Evolutionary conservation across 1,140 invertebrate genomes (phyloP), one percentile per base, ranked within the genome.

Genomic region (Zaprionus ornatus): DNA sequence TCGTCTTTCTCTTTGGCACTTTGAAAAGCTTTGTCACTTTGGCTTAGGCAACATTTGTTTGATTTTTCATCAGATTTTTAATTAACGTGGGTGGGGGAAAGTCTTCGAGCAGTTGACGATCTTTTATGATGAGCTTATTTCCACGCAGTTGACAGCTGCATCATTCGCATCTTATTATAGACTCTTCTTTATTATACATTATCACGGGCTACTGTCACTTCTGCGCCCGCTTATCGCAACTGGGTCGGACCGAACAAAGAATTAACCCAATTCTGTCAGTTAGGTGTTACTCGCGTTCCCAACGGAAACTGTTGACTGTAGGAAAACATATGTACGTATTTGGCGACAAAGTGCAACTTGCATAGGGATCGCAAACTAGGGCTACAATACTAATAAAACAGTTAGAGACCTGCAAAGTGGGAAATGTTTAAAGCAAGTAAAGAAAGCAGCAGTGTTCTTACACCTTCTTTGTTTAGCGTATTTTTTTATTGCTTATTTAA

Each of bases 231-330:
- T 85, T 87, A 87, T 87, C 84, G 69, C 54, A 66, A 75, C 77
- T 84, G 72, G 83, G 86, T 88, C 83, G 59, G 61, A 37, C 40
- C 35, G 45, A 75, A 88, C 84, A 90, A 88, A 85, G 84, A 85
- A 81, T 81, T 81, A 90, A 85, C 85, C 81, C 69, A 60, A 85
- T 75, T 81, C 68, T 84, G 84, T 90, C 84, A 67, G 40, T 63
- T 62, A 61, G 40, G 45, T 67, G 55, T 55, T 67, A 25, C 65
- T 21, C 42, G 48, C 62, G 35, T 65, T 70, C 45, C 21, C 10
- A 50, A 23, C 21, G 45, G 19, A 59, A 59, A 60, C 37, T 23
- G 27, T 56, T 60, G n/a, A 45, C 40, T 45, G n/a, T 13, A 27
- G 48, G 29, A 40, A 37, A 27, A 23, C 45, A 50, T 5, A 13